Percentiles rank a stretch among this genome's conserved stretches.
phyloP scores from a whole-genome alignment of 1,140 invertebrate genomes.

The Aphis craccivora region DNA sequence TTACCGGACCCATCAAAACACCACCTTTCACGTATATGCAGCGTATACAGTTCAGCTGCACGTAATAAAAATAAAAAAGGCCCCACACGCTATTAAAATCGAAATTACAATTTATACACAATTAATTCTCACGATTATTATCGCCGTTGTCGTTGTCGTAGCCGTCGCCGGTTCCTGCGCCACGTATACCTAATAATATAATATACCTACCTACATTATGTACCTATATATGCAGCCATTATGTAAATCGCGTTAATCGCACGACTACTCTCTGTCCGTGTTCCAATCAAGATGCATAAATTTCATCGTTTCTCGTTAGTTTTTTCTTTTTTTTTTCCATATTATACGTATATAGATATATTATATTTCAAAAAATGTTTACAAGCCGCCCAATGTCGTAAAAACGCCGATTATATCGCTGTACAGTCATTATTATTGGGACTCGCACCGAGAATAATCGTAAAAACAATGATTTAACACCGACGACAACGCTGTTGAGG shows the following conservation, averaged over 20 bases:
- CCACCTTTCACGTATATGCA: not conserved
- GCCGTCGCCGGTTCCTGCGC: not conserved
- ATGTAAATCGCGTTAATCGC: conserved; percentile 52
- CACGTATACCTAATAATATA: not conserved
- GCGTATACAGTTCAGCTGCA: not conserved
- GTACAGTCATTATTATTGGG: conserved; percentile 19
- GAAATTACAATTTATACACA: conserved; percentile 50
- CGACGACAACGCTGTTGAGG: not conserved
- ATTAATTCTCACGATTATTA: conserved; percentile 54
- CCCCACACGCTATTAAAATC: conserved; percentile 40
- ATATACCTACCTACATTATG: not conserved
- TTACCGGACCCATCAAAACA: not conserved
- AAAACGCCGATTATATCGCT: conserved; percentile 47
- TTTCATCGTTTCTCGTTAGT: conserved; percentile 26
- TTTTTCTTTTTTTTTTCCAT: not conserved
- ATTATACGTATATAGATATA: not conserved
- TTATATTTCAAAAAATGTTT: conserved; percentile 46
- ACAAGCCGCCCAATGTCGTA: conserved; percentile 49
- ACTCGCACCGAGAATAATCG: not conserved
- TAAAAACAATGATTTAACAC: conserved; percentile 43
- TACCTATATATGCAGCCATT: not conserved
- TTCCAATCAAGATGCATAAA: conserved; percentile 51
- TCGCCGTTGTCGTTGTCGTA: conserved; percentile 9
- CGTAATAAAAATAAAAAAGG: conserved; percentile 16
- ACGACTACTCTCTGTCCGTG: conserved; percentile 49